A percentile compares a stretch with the other conserved stretches of the same genome.
These are phyloP conservation scores for Drosophila ustulata DNA, from an alignment of 2,888 invertebrate species.

Conservation along the genomic window DNA sequence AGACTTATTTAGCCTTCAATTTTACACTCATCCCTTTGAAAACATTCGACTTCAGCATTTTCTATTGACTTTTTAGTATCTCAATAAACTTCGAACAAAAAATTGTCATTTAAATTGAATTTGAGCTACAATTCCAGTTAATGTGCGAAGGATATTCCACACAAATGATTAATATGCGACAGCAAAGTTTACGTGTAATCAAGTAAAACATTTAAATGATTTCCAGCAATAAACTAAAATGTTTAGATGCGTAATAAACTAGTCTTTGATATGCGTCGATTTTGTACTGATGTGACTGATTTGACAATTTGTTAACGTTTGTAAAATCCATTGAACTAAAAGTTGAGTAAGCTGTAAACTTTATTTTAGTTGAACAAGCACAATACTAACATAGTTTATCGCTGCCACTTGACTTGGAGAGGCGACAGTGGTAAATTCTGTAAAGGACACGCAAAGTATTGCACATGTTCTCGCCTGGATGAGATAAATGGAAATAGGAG, in stretches of 20 bases:
- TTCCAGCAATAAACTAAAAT: not conserved
- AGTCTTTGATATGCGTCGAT: not conserved
- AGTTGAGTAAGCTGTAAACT: not conserved
- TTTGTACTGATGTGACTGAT: not conserved
- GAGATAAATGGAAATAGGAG: constrained; percentile 28
- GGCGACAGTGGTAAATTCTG: constrained; percentile 6
- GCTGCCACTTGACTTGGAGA: constrained; percentile 20
- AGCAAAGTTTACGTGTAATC: no score
- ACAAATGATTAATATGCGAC: not conserved
- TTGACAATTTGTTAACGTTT: not conserved
- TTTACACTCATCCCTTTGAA: no score
- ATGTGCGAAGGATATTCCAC: not conserved
- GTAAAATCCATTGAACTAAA: not conserved
- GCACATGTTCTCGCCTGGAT: constrained; percentile 25
- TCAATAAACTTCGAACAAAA: not conserved
- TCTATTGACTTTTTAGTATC: not conserved
- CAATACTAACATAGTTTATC: constrained; percentile 13
- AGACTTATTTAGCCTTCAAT: no score
- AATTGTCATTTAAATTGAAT: not conserved
- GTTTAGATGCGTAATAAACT: not conserved
- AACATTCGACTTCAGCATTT: not conserved
- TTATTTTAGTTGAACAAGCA: constrained; percentile 5
- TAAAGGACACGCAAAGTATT: constrained; percentile 50
- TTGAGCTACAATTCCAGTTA: not conserved
- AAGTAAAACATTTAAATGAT: not conserved